Evolutionary conservation across 2,888 invertebrate genomes (phyloP).

Genomic region (Zhuqinia jingwanae): DNA sequence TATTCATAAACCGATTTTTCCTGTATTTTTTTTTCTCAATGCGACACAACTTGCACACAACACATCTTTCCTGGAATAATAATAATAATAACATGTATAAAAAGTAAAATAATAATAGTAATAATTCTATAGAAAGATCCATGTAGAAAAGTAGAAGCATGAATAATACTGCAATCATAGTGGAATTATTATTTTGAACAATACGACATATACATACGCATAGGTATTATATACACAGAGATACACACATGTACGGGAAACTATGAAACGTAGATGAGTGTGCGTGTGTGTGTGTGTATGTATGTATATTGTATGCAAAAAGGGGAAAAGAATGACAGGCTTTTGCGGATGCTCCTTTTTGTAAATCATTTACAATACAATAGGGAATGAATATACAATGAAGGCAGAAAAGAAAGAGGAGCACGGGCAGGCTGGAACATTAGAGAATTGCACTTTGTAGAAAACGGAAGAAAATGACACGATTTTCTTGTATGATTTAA

Average conservation of each 20-base stretch:
- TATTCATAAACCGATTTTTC: constrained; percentile 6
- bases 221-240: constrained; percentile 27
- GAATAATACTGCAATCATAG: constrained; percentile 50
- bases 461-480: constrained; percentile 68
- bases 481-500: constrained; percentile 68
- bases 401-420: constrained; percentile 13
- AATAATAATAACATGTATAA: no score
- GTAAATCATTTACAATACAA: constrained; percentile 38
- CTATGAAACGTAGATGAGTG: background rate
- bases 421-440: constrained; percentile 41
- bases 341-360: constrained; percentile 14
- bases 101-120: no score
- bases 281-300: background rate
- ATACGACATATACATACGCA: constrained; percentile 32
- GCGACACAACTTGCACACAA: background rate
- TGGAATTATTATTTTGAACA: constrained; percentile 57
- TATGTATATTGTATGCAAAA: background rate
- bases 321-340: constrained; percentile 10
- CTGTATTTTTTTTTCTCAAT: background rate
- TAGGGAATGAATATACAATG: constrained; percentile 35
- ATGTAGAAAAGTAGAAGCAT: constrained; percentile 12
- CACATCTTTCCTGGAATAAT: constrained; percentile 16
- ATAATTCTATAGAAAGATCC: no score
- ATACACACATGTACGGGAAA: background rate
- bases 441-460: no score